A percentile compares a stretch with the other conserved stretches of the same genome.
Evolutionary conservation across 2,797 vertebrate genomes (phyloP).

Genomic region (Spatula clypeata): DNA sequence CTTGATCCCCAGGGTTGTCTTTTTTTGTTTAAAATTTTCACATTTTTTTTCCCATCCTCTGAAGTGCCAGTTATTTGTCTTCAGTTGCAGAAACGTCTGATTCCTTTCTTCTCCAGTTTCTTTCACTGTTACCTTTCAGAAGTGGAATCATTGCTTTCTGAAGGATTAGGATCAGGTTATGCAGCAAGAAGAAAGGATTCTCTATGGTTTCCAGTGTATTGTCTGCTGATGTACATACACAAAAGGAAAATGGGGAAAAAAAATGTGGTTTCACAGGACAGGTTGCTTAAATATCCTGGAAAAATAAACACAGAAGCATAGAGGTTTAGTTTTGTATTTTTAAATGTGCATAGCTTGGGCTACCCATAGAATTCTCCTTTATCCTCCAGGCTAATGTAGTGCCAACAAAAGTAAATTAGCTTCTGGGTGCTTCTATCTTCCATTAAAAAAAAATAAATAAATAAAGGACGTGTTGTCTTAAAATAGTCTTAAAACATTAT

Average conservation of each 20-base stretch:
- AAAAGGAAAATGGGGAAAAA: neutral
- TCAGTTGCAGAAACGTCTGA: neutral
- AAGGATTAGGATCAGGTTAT: neutral
- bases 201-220: neutral
- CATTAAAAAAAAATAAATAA: conserved; percentile 50
- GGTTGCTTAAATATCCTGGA: neutral
- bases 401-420: conserved; percentile 7
- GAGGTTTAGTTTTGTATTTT: neutral
- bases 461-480: conserved; percentile 62
- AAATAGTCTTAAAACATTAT: conserved; percentile 54
- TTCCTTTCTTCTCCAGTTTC: neutral
- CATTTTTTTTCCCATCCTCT: neutral
- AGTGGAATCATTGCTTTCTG: neutral
- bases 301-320: neutral
- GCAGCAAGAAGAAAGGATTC: neutral
- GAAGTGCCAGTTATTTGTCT: neutral
- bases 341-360: neutral
- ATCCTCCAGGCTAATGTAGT: neutral
- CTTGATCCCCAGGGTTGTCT: neutral
- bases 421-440: conserved; percentile 65
- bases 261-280: neutral
- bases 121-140: neutral
- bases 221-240: neutral
- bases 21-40: neutral
- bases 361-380: neutral